These are phyloP conservation scores for Diadegma fenestrale DNA, from an alignment of 2,888 invertebrate species.

Conservation along the genomic window DNA sequence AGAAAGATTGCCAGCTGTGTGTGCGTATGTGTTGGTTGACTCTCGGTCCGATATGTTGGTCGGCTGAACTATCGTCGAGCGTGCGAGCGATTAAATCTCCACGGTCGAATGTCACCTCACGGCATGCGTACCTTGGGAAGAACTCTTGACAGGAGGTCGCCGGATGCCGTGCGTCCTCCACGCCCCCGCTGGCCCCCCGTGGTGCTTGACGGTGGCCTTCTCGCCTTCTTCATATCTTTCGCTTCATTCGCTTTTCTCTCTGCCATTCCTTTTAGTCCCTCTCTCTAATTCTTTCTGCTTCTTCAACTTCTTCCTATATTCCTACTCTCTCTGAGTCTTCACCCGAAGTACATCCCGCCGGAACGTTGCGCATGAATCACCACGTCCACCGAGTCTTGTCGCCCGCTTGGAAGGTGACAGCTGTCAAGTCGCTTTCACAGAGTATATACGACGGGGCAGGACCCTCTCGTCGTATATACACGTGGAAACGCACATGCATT, in stretches of 20 bases:
- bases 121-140: slow-evolving; percentile 76
- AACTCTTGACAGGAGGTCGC: slow-evolving; percentile 83
- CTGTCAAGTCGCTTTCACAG: slow-evolving; percentile 80
- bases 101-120: slow-evolving; percentile 79
- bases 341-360: slow-evolving; percentile 44
- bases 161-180: slow-evolving; percentile 71
- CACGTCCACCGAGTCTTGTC: slow-evolving; percentile 80
- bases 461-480: slow-evolving; percentile 37
- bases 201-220: slow-evolving; percentile 60
- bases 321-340: slow-evolving; percentile 42
- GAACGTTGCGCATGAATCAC: slow-evolving; percentile 81
- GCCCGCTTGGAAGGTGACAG: slow-evolving; percentile 82
- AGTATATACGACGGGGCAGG: slow-evolving; percentile 69
- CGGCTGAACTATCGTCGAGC: slow-evolving; percentile 59
- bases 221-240: slow-evolving; percentile 32
- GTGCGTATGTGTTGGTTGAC: slow-evolving; percentile 17
- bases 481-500: slow-evolving; percentile 14
- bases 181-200: slow-evolving; percentile 75
- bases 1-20: slow-evolving; percentile 38
- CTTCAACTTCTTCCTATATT: slow-evolving; percentile 29
- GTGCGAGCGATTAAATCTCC: slow-evolving; percentile 76
- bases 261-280: slow-evolving; percentile 1
- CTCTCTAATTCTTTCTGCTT: slow-evolving; percentile 13
- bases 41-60: slow-evolving; percentile 45
- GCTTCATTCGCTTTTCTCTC: slow-evolving; percentile 44